Evolutionary conservation across 2,113 vertebrate species (phyloP), one percentile per base, ranked within the genome.

Genomic region (Cinclus cinclus): DNA sequence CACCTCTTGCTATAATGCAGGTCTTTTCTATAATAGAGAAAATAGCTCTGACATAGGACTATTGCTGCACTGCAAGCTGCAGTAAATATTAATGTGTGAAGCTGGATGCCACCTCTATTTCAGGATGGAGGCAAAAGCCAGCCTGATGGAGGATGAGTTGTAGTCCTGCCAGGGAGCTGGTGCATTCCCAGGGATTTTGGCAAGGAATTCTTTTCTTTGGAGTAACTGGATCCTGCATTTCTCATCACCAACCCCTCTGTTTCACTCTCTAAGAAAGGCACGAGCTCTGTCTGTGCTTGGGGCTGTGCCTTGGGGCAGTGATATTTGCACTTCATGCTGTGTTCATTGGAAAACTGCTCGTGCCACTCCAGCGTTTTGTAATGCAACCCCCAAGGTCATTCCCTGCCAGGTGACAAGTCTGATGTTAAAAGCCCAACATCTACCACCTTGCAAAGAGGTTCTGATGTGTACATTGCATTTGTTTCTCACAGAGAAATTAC

Each of bases 71-170:
- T 95, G 88, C 90, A 94, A 96, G 80, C 90, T 93, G 88, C 90
- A 88, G 94, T 93, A 96, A 96, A 97, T 95, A 96, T 90, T 90
- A 77, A 96, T 92, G 75, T 95, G 76, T 90, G 92, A 81, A 93
- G 80, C 59, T 24, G 37, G 49, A 75, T 9, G 4, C 55, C 80
- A 90, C 85, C 79, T 96, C 85, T 75, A 1, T 81, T 71, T 68
- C 65, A 86, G 94, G 80, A 37, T 37, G 59, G 87, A 96, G 94
- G 92, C 82, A 81, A 46, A 80, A 93, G 70, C 15, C 82, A 88
- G 82, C 44, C 64, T 53, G 24, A 27, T 44, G 52, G 87, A 79
- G 86, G 79, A 67, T 17, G 74, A 83, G 93, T 9, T 0, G 3
- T 75, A 90, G 85, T 78, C 79, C 75, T 90, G 75, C 79, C 12